phyloP scores from a whole-genome alignment of 2,797 vertebrate genomes.

The Micrastur ruficollis region DNA sequence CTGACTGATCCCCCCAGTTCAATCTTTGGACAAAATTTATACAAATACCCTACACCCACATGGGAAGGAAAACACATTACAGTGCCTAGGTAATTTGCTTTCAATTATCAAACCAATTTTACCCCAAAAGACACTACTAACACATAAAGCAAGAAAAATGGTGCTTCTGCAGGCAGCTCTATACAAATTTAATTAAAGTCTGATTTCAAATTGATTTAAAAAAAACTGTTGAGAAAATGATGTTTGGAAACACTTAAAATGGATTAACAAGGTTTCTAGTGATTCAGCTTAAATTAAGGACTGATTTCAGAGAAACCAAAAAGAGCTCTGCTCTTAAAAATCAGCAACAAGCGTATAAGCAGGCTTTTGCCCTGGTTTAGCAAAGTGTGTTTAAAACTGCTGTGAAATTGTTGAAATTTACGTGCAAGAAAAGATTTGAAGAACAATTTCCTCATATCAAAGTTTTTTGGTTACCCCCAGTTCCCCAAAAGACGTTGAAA shows the following conservation, averaged over 20 bases:
- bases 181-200: not conserved
- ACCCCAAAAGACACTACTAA: not conserved
- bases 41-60: not conserved
- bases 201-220: not conserved
- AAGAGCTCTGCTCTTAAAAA: not conserved
- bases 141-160: not conserved
- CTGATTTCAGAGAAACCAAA: not conserved
- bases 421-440: not conserved
- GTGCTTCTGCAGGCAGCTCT: not conserved
- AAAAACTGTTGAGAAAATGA: not conserved
- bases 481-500: not conserved
- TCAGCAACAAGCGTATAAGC: not conserved
- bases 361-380: not conserved
- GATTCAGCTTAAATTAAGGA: not conserved
- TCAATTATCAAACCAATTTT: not conserved
- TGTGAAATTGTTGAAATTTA: not conserved
- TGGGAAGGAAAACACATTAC: not conserved
- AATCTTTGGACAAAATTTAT: not conserved
- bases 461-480: not conserved
- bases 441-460: not conserved
- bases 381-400: not conserved
- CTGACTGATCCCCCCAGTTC: not conserved
- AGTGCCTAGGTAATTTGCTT: not conserved
- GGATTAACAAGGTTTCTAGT: not conserved
- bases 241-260: not conserved